A percentile compares a stretch with the other conserved stretches of the same genome.
phyloP scores from a whole-genome alignment of 2,113 vertebrate species.

The Raphicerus campestris region DNA sequence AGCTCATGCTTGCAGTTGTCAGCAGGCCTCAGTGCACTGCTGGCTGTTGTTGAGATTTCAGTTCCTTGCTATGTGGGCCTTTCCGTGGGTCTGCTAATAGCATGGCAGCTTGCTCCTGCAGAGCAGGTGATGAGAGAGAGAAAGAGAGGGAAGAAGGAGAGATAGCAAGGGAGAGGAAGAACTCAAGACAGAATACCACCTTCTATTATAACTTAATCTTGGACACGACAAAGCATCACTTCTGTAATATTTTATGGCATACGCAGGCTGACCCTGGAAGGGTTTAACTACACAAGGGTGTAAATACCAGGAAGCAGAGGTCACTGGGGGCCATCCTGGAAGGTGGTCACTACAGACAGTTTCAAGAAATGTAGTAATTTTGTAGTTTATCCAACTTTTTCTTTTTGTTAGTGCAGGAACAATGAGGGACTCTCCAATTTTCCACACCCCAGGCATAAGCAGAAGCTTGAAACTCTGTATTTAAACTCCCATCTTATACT shows the following conservation, averaged over 20 bases:
- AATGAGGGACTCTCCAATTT: not conserved
- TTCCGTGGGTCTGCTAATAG: not conserved
- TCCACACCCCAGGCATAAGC: not conserved
- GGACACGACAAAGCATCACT: not conserved
- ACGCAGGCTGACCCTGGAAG: not conserved
- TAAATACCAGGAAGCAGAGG: not conserved
- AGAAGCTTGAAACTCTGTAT: not conserved
- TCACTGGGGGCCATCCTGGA: not conserved
- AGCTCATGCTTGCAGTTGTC: not conserved
- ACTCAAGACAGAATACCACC: not conserved
- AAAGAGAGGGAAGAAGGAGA: not conserved
- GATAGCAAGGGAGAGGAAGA: not conserved
- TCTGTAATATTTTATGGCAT: not conserved
- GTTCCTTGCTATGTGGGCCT: not conserved
- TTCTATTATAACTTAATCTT: not conserved
- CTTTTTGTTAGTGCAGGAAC: not conserved
- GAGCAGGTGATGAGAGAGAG: not conserved
- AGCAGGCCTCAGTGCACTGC: not conserved
- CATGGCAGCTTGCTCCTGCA: not conserved
- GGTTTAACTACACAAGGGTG: not conserved
- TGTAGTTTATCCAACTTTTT: not conserved
- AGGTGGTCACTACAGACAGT: not conserved
- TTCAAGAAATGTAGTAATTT: not conserved
- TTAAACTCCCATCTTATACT: not conserved
- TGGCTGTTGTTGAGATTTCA: not conserved